Percentiles rank a stretch among this genome's conserved stretches.
Evolutionary conservation across 2,113 vertebrate genomes (phyloP).

Genomic region (Hippocampus zosterae): DNA sequence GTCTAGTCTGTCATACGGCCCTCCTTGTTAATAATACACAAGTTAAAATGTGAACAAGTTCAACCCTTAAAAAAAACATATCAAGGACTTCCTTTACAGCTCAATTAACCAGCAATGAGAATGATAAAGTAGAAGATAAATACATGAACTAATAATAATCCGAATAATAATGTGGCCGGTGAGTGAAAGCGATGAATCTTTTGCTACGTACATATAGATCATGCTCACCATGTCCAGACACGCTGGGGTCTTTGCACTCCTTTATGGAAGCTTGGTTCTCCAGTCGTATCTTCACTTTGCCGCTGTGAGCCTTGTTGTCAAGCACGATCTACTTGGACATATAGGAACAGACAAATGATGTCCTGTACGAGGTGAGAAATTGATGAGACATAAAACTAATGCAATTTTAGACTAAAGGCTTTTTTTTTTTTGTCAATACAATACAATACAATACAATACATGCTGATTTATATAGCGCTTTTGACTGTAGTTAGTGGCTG

Average conservation of each 20-base stretch:
- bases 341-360: background rate
- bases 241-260: conserved; percentile 82
- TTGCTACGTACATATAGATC: background rate
- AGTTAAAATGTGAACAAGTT: too few species aligned
- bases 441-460: too few species aligned
- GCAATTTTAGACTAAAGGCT: background rate
- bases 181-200: background rate
- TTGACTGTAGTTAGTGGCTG: background rate
- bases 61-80: too few species aligned
- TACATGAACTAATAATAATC: too few species aligned
- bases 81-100: too few species aligned
- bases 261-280: conserved; percentile 82
- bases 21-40: too few species aligned
- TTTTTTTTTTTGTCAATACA: background rate
- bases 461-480: too few species aligned
- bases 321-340: conserved; percentile 60
- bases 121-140: too few species aligned
- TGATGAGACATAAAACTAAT: background rate
- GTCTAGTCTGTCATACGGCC: too few species aligned
- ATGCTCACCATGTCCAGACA: conserved; percentile 81
- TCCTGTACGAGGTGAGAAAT: background rate
- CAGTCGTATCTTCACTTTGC: conserved; percentile 82
- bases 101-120: too few species aligned
- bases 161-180: too few species aligned
- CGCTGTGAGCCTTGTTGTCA: conserved; percentile 92